Evolutionary conservation across 2,888 invertebrate genomes (phyloP).

Genomic region (Argyresthia goedartella): DNA sequence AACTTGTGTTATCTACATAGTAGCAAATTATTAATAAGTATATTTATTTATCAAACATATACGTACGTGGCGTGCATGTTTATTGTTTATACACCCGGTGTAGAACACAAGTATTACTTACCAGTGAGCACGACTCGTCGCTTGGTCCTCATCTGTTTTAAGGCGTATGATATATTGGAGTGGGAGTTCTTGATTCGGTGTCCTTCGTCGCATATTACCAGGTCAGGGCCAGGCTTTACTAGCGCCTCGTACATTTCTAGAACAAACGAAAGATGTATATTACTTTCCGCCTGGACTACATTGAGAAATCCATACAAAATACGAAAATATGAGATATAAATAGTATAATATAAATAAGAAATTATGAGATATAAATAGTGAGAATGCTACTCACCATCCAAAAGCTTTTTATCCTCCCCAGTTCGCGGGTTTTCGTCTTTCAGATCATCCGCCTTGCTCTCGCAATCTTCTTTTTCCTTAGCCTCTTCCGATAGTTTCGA

Average conservation of each 20-base stretch:
- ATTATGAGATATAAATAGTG: too few species aligned
- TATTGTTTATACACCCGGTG: too few species aligned
- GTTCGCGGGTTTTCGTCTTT: slow-evolving; percentile 54
- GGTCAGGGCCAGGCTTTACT: slow-evolving; percentile 92
- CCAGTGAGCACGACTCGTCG: slow-evolving; percentile 95
- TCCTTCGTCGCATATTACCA: slow-evolving; percentile 96
- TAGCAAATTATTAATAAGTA: too few species aligned
- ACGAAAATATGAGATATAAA: too few species aligned
- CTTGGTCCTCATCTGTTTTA: slow-evolving; percentile 95
- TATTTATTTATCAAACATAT: too few species aligned
- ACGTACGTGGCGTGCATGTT: too few species aligned
- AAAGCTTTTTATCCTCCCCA: slow-evolving; percentile 77
- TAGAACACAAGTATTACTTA: slow-evolving; percentile 15
- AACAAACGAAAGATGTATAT: slow-evolving; percentile 17
- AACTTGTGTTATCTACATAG: too few species aligned
- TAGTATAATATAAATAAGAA: too few species aligned
- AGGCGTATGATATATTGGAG: slow-evolving; percentile 94
- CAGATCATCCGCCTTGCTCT: slow-evolving; percentile 70
- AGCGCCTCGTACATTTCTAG: slow-evolving; percentile 86
- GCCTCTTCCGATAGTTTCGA: slow-evolving; percentile 42
- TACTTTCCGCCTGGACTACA: too few species aligned
- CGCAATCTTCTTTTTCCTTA: slow-evolving; percentile 47
- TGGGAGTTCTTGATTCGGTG: slow-evolving; percentile 98
- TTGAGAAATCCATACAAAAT: too few species aligned
- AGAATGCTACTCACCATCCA: slow-evolving; percentile 71